phyloP scores from a whole-genome alignment of 2,888 invertebrate species.

The Cinara cedri region DNA sequence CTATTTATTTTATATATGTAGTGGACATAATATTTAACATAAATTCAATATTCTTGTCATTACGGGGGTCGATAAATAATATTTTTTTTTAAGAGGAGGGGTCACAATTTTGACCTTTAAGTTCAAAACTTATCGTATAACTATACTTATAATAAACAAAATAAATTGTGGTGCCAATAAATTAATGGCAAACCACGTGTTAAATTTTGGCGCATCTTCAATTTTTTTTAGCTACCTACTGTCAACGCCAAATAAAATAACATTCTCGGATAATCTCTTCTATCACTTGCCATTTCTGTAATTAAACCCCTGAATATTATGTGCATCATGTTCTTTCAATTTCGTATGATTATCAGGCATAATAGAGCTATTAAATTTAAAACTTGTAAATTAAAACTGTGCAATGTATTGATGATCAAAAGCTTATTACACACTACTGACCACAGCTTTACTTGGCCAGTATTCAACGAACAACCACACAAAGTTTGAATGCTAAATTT shows the following conservation, averaged over 20 bases:
- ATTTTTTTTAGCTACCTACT: background rate
- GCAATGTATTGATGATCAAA: background rate
- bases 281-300: conserved; percentile 19
- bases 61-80: too few relatives aligned
- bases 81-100: too few relatives aligned
- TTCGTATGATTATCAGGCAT: conserved; percentile 7
- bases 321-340: conserved; percentile 24
- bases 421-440: background rate
- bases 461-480: conserved; percentile 1
- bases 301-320: conserved; percentile 19
- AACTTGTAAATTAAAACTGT: background rate
- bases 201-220: background rate
- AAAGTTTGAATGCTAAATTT: conserved; percentile 35
- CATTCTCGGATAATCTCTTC: background rate
- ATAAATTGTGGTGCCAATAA: too few relatives aligned
- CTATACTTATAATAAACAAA: too few relatives aligned
- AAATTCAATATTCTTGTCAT: too few relatives aligned
- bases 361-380: conserved; percentile 9
- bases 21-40: too few relatives aligned
- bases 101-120: too few relatives aligned
- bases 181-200: too few relatives aligned
- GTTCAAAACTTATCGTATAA: too few relatives aligned
- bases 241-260: conserved; percentile 1
- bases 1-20: too few relatives aligned
- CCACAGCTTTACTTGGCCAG: conserved; percentile 28